These are phyloP conservation scores for Leptonema lineaticorne DNA, from an alignment of 1,140 invertebrate species.

Conservation along the genomic window DNA sequence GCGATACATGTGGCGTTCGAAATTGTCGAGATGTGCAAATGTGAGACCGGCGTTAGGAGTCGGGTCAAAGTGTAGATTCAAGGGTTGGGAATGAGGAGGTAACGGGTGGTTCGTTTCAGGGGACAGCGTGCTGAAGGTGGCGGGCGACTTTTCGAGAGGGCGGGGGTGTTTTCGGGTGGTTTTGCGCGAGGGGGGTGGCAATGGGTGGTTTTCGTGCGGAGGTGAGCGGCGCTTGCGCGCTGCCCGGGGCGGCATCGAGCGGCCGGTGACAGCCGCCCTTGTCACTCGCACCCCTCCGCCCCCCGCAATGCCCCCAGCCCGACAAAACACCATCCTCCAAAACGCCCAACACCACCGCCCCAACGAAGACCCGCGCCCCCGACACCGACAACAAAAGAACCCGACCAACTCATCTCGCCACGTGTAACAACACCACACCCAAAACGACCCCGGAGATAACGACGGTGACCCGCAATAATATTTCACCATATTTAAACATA, in stretches of 20 bases:
- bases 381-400: constrained; percentile 20
- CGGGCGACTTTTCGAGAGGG: background rate
- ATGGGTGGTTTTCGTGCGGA: too few species aligned
- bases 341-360: background rate
- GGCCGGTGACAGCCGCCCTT: constrained; percentile 29
- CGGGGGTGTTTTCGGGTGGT: background rate
- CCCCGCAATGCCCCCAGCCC: background rate
- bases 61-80: background rate
- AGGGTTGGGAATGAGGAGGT: background rate
- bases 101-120: background rate
- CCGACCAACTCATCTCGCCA: constrained; percentile 4
- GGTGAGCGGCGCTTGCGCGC: constrained; percentile 23
- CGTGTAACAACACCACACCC: background rate
- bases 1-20: too few species aligned
- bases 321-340: background rate
- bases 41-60: constrained; percentile 17
- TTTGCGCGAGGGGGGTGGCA: background rate
- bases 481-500: too few species aligned
- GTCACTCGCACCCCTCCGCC: constrained; percentile 16
- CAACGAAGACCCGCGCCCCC: background rate
- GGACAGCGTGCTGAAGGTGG: too few species aligned
- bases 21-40: constrained; percentile 22
- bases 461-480: background rate
- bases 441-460: background rate
- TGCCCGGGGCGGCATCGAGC: constrained; percentile 21